Conservation (phyloP, 2,888 invertebrate species). For the Smittia sp. region DNA sequence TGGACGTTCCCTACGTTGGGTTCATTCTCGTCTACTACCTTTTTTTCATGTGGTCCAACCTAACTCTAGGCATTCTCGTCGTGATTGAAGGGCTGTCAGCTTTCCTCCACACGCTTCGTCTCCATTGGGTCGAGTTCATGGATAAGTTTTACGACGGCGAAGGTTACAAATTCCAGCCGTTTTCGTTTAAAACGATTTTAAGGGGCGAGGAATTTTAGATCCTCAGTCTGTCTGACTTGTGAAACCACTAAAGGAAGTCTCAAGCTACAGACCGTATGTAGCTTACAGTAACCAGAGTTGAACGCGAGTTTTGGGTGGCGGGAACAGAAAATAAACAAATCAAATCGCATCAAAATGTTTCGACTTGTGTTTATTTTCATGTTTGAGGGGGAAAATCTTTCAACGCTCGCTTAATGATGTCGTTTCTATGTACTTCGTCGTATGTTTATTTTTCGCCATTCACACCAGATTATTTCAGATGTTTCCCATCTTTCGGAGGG, state of each 20-base stretch:
- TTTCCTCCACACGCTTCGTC: slow-evolving; percentile 91
- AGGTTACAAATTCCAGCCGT: slow-evolving; percentile 75
- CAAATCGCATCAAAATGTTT: slow-evolving; percentile 8
- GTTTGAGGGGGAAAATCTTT: neutral
- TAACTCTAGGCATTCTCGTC: slow-evolving; percentile 92
- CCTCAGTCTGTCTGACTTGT: neutral
- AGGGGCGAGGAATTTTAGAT: slow-evolving; percentile 55
- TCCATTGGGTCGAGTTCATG: slow-evolving; percentile 95
- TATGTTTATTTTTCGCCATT: neutral
- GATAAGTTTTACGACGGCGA: slow-evolving; percentile 80
- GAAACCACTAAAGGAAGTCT: no score
- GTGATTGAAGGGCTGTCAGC: slow-evolving; percentile 99
- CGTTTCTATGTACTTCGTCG: neutral
- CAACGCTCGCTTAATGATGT: slow-evolving; percentile 6
- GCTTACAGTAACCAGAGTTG: no score
- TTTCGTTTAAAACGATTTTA: slow-evolving; percentile 71
- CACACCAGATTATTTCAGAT: neutral
- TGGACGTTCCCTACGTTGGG: slow-evolving; percentile 62
- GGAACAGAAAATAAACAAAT: neutral
- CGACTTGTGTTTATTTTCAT: slow-evolving; percentile 1
- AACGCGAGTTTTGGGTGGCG: neutral
- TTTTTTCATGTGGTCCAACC: slow-evolving; percentile 82
- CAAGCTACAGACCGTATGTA: no score
- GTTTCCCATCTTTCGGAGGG: slow-evolving; percentile 61
- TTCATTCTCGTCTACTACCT: slow-evolving; percentile 70